Evolutionary conservation across 2,797 vertebrate genomes (phyloP), one percentile per base, ranked within the genome.

Genomic region (Anas acuta): DNA sequence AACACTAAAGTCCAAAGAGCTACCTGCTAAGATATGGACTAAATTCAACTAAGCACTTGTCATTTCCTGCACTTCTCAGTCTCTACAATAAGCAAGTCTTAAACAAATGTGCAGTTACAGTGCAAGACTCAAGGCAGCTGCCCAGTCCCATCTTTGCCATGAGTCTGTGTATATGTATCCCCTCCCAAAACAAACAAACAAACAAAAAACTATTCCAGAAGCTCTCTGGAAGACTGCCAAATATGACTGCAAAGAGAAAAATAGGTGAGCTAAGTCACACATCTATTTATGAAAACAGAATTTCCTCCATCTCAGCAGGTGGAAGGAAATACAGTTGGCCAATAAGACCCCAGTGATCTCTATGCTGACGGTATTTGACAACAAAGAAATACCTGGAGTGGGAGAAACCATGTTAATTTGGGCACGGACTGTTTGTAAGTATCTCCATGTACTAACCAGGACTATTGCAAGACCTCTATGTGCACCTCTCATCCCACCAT

Each of bases 231-330:
- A 95, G 45, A 85, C 51, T 84, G 84, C 88, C 94, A 79, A 95
- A 61, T 73, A 85, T 78, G 61, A 95, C 91, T 91, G 89, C 70
- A 95, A 95, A 94, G 81, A 57, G 74, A 54, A 90, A 96, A 92
- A 95, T 1, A 96, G 84, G 85, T 88, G 84, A 96, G 92, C 92
- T 96, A 96, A 96, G 95, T 97, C 95, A 96, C 95, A 96, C 95
- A 95, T 92, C 95, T 93, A 30, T 86, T 92, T 84, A 85, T 76
- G 92, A 96, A 97, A 97, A 95, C 78, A 94, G 64, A 92, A 92
- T 95, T 97, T 97, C 91, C 83, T 95, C 90, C 70, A 84, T 51
- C 90, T 69, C 93, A 95, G 90, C 94, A 96, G 96, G 51, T 89
- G 65, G 94, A 95, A 95, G 86, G 71, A 97, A 96, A 91, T 33